A percentile compares a stretch with the other conserved stretches of the same genome.
phyloP scores from a whole-genome alignment of 2,113 vertebrate species.

The Oreamnos americanus region DNA sequence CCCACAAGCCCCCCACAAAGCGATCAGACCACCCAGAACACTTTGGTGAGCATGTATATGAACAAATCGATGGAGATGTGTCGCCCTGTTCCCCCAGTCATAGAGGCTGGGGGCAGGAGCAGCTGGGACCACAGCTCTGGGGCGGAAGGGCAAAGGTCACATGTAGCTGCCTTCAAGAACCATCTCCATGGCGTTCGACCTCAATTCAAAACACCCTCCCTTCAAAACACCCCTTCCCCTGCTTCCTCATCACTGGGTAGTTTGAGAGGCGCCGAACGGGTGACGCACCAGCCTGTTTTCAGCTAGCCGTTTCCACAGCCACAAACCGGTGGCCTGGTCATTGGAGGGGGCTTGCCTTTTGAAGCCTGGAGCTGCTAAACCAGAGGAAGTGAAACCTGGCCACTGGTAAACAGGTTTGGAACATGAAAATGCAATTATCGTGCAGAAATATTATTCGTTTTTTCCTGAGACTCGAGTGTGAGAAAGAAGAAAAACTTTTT shows the following conservation, averaged over 20 bases:
- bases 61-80: neutral
- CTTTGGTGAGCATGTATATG: accelerated
- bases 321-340: no score
- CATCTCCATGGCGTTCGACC: neutral
- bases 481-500: neutral
- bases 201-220: neutral
- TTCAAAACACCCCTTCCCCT: neutral
- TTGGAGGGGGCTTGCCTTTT: neutral
- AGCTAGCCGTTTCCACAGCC: accelerated
- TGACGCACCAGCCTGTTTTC: neutral
- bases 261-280: neutral
- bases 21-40: neutral
- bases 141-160: neutral
- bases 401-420: neutral
- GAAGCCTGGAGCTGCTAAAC: neutral
- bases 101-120: no score
- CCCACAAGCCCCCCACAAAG: accelerated
- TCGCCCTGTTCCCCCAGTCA: no score
- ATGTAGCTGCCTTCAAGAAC: accelerated
- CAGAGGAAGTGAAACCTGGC: slow-evolving; percentile 39
- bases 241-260: neutral
- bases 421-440: neutral
- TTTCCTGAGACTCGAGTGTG: neutral
- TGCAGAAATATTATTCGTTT: neutral
- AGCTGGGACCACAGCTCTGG: neutral